phyloP scores from a whole-genome alignment of 2,797 vertebrate genomes.

The Lutjanus argentimaculatus region DNA sequence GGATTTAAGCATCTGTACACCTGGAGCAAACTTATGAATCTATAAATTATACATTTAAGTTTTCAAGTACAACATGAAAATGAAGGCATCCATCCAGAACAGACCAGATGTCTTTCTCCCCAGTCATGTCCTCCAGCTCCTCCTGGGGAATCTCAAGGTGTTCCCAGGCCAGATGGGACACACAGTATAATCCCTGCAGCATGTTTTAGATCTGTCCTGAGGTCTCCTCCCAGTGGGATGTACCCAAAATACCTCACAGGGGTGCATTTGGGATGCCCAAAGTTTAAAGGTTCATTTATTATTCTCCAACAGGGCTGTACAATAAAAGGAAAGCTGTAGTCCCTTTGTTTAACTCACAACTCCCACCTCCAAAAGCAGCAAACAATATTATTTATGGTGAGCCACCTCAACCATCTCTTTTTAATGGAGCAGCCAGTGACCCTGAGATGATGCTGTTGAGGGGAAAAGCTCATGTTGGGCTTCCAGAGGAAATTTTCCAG shows the following conservation, averaged over 20 bases:
- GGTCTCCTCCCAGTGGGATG: background rate
- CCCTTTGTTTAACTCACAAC: no score
- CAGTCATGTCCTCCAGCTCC: constrained; percentile 1
- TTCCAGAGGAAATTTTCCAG: background rate
- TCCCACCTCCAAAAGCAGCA: no score
- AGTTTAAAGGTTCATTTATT: background rate
- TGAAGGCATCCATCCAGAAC: background rate
- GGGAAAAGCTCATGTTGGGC: background rate
- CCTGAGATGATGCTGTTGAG: background rate
- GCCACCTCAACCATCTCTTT: no score
- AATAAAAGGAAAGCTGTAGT: no score
- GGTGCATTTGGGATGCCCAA: background rate
- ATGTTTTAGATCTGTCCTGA: background rate
- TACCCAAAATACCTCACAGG: constrained; percentile 1
- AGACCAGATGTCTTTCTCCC: constrained; percentile 2
- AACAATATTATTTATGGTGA: no score
- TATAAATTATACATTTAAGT: background rate
- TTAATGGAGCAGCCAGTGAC: no score
- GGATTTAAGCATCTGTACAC: background rate
- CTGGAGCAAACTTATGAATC: background rate
- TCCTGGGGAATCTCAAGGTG: constrained; percentile 8
- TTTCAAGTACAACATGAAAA: background rate
- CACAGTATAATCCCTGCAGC: background rate
- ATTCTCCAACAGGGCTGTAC: no score
- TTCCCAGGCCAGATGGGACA: constrained; percentile 19